Percentiles rank a stretch among this genome's conserved stretches.
Evolutionary conservation across 1,140 invertebrate species (phyloP).

Genomic region (Trissolcus basalis): DNA sequence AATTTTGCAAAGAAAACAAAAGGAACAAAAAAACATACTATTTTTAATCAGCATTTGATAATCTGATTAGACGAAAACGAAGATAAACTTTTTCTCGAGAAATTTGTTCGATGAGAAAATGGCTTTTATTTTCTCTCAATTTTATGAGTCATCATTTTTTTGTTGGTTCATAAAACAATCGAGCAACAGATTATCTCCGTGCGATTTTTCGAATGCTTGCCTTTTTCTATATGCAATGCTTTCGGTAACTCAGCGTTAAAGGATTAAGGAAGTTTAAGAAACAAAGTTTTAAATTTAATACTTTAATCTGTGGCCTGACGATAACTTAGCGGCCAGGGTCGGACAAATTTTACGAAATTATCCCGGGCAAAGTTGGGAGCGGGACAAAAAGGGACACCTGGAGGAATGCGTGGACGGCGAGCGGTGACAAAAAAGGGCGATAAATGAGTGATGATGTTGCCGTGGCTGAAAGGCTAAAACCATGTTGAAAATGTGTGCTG

Average conservation of each 20-base stretch:
- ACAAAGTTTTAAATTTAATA: constrained; percentile 45
- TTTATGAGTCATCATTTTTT: too few species aligned
- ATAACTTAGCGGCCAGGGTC: constrained; percentile 29
- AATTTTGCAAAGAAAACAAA: too few species aligned
- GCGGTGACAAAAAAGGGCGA: too few species aligned
- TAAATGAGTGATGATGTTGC: constrained; percentile 15
- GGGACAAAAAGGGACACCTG: constrained; percentile 6
- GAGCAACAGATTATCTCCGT: constrained; percentile 30
- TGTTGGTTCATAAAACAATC: not conserved
- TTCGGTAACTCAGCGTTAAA: constrained; percentile 31
- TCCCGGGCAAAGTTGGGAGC: constrained; percentile 5
- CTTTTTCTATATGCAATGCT: constrained; percentile 1
- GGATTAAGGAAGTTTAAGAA: constrained; percentile 42
- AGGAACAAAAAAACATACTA: too few species aligned
- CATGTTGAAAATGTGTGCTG: constrained; percentile 19
- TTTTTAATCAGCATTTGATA: too few species aligned
- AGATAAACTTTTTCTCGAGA: too few species aligned
- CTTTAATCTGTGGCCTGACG: constrained; percentile 25
- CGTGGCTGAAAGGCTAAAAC: constrained; percentile 14
- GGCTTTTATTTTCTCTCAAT: too few species aligned
- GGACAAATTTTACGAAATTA: constrained; percentile 29
- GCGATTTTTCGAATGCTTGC: constrained; percentile 8
- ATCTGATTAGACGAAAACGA: too few species aligned
- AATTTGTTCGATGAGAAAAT: too few species aligned
- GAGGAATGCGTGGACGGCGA: not conserved